Evolutionary conservation across 2,888 invertebrate genomes (phyloP).

Genomic region (Oxystoma pomonae): DNA sequence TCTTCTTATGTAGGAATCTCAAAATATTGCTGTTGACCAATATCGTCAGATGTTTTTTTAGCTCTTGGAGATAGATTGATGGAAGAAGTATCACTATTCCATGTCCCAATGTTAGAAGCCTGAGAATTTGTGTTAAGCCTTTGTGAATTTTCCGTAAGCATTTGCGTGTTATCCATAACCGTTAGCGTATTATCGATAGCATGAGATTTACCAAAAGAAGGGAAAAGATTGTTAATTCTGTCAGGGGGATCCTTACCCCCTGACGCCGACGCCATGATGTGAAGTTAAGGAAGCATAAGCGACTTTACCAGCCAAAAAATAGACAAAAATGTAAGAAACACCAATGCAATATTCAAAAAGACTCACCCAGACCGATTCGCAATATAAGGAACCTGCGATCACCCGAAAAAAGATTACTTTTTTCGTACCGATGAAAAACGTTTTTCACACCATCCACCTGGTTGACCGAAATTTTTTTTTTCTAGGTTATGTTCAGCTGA

Average conservation of each 20-base stretch:
- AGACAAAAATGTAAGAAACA: not conserved
- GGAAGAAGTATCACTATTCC: too few relatives aligned
- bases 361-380: not conserved
- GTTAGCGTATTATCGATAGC: not conserved
- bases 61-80: not conserved
- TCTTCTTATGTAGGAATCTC: not conserved
- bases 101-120: too few relatives aligned
- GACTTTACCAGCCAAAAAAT: not conserved
- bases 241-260: not conserved
- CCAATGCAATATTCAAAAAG: not conserved
- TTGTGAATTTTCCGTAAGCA: too few relatives aligned
- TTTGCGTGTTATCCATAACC: too few relatives aligned
- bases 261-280: not conserved
- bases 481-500: too few relatives aligned
- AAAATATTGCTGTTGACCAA: not conserved
- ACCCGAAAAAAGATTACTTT: not conserved
- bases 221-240: not conserved
- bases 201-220: not conserved
- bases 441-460: not conserved
- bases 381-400: not conserved
- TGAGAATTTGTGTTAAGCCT: too few relatives aligned
- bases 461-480: not conserved
- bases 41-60: not conserved
- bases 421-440: not conserved
- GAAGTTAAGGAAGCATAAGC: not conserved